phyloP scores from a whole-genome alignment of 2,113 vertebrate genomes.

The Hystrix brachyura region DNA sequence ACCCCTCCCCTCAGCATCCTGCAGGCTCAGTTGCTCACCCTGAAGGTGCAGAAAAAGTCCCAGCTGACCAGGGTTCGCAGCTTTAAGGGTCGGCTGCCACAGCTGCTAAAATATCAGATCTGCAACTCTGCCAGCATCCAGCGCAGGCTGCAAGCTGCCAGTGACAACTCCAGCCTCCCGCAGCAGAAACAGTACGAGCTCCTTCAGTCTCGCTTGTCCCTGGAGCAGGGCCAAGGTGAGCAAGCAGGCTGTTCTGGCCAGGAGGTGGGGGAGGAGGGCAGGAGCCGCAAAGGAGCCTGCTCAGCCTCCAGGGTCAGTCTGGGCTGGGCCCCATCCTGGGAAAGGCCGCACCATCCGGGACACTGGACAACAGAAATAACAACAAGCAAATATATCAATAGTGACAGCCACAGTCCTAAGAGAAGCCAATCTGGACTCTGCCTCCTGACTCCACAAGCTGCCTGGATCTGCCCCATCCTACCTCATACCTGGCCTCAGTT shows the following conservation, averaged over 20 bases:
- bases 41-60: conserved; percentile 91
- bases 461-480: neutral
- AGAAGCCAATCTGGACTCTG: neutral
- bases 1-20: conserved; percentile 87
- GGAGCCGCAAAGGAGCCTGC: neutral
- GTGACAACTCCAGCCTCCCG: conserved; percentile 91
- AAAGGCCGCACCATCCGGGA: neutral
- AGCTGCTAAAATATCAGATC: conserved; percentile 90
- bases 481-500: neutral
- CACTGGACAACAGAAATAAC: neutral
- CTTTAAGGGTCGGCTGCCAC: conserved; percentile 91
- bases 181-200: conserved; percentile 92
- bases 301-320: fast-evolving
- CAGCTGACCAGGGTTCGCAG: conserved; percentile 90
- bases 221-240: conserved; percentile 79
- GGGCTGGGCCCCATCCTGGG: neutral
- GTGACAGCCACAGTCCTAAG: neutral
- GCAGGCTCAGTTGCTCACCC: conserved; percentile 91
- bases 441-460: neutral
- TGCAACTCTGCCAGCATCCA: conserved; percentile 90
- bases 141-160: conserved; percentile 88
- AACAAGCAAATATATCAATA: neutral
- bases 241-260: fast-evolving
- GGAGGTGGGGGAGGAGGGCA: fast-evolving
- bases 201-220: conserved; percentile 88